These are phyloP conservation scores for Porphyrio hochstetteri DNA, from an alignment of 2,113 vertebrate species.

Conservation along the genomic window DNA sequence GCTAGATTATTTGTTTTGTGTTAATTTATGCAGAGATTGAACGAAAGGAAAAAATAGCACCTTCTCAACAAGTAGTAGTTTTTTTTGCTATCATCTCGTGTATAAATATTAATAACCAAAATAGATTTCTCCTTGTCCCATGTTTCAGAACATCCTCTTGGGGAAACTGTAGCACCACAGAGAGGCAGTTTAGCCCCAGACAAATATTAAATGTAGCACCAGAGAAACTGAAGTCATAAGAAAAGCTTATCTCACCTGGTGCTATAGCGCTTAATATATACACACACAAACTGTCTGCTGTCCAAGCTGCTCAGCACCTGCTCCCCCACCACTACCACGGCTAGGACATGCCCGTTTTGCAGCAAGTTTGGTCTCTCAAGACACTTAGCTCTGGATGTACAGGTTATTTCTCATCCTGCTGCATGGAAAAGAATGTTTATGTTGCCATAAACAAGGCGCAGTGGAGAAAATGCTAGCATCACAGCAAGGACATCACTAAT, in stretches of 20 bases:
- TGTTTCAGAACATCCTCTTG: conserved; percentile 49
- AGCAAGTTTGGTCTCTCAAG: neutral
- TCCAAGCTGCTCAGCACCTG: conserved; percentile 10
- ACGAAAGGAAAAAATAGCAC: conserved; percentile 56
- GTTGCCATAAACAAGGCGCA: neutral
- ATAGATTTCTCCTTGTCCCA: conserved; percentile 65
- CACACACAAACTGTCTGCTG: conserved; percentile 32
- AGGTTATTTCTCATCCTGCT: neutral
- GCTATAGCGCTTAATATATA: conserved; percentile 58
- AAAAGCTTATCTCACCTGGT: conserved; percentile 33
- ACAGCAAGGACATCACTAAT: conserved; percentile 47
- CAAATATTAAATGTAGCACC: conserved; percentile 73
- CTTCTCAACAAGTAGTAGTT: conserved; percentile 45
- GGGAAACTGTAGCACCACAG: conserved; percentile 62
- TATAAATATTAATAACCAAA: conserved; percentile 75
- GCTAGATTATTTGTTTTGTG: neutral
- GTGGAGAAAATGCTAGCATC: neutral
- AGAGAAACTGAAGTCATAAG: conserved; percentile 45
- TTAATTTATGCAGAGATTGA: conserved; percentile 29
- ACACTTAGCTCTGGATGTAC: neutral
- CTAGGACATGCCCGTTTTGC: neutral
- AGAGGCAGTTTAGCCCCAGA: conserved; percentile 72
- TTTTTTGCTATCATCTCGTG: conserved; percentile 51
- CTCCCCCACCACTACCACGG: neutral
- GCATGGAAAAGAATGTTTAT: neutral